A percentile compares a stretch with the other conserved stretches of the same genome.
Evolutionary conservation across 2,888 invertebrate species (phyloP).

Genomic region (Neoascia interrupta): DNA sequence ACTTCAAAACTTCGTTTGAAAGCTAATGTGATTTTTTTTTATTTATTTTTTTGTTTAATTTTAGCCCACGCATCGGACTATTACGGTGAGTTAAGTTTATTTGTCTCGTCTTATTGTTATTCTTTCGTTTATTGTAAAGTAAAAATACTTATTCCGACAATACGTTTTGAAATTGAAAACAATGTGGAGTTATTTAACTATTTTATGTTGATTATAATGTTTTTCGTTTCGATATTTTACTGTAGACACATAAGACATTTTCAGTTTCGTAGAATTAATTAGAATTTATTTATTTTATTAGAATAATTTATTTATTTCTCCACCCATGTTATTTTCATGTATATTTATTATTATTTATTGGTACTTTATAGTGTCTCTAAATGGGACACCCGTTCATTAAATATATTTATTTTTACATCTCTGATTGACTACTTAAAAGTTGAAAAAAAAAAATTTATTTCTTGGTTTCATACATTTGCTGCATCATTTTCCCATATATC

Average conservation of each 20-base stretch:
- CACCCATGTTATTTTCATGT: slow-evolving; percentile 71
- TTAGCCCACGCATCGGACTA: slow-evolving; percentile 98
- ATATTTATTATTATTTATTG: slow-evolving; percentile 69
- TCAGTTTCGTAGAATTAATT: slow-evolving; percentile 53
- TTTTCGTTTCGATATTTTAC: slow-evolving; percentile 52
- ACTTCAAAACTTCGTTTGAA: slow-evolving; percentile 5
- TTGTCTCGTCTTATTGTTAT: slow-evolving; percentile 43
- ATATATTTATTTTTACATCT: slow-evolving; percentile 28
- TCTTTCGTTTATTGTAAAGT: slow-evolving; percentile 24
- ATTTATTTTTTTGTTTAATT: slow-evolving; percentile 76
- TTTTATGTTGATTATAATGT: slow-evolving; percentile 33
- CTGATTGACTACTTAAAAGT: slow-evolving; percentile 18
- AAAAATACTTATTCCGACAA: slow-evolving; percentile 80
- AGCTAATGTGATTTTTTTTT: slow-evolving; percentile 69
- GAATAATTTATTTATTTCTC: slow-evolving; percentile 71
- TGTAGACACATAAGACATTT: slow-evolving; percentile 21
- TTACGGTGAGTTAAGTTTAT: slow-evolving; percentile 93
- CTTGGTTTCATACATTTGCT: slow-evolving; percentile 54
- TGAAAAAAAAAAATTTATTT: slow-evolving; percentile 24
- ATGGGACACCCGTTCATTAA: too few species aligned
- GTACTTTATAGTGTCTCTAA: slow-evolving; percentile 2
- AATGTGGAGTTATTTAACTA: slow-evolving; percentile 31
- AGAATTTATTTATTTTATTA: slow-evolving; percentile 47
- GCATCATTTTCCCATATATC: slow-evolving; percentile 35
- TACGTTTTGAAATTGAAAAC: slow-evolving; percentile 71